A percentile compares a stretch with the other conserved stretches of the same genome.
Evolutionary conservation across 2,888 invertebrate genomes (phyloP).

Genomic region (Drosophila atripex): DNA sequence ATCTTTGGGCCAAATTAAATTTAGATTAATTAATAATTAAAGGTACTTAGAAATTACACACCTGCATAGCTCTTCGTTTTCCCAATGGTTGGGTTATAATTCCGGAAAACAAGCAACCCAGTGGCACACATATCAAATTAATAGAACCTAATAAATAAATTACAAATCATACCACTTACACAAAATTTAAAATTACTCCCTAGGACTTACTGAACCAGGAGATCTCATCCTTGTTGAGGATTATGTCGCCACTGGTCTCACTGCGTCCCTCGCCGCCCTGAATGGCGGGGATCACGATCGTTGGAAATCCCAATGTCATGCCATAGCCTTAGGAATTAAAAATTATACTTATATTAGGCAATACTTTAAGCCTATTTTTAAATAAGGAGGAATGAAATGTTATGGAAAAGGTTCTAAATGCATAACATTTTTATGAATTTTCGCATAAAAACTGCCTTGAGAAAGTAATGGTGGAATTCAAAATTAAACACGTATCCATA

Average conservation of each 20-base stretch:
- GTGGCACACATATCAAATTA: constrained; percentile 90
- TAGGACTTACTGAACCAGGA: constrained; percentile 89
- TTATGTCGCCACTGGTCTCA: constrained; percentile 82
- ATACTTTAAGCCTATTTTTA: background rate
- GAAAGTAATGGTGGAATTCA: too few species aligned
- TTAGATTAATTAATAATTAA: background rate
- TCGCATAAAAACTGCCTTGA: too few species aligned
- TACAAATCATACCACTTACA: background rate
- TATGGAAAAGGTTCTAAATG: background rate
- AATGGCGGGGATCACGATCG: constrained; percentile 91
- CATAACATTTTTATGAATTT: too few species aligned
- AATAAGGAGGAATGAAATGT: constrained; percentile 34
- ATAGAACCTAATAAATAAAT: constrained; percentile 87
- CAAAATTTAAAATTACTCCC: background rate
- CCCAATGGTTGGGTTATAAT: constrained; percentile 89
- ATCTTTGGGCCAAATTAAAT: constrained; percentile 13
- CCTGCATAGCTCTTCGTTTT: constrained; percentile 90
- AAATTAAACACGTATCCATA: background rate
- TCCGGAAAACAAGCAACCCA: constrained; percentile 91
- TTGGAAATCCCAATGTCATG: constrained; percentile 92
- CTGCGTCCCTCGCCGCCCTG: constrained; percentile 84
- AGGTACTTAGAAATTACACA: constrained; percentile 41
- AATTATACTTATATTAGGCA: background rate
- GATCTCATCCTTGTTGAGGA: constrained; percentile 87
- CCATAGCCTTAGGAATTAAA: constrained; percentile 86